Evolutionary conservation across 2,888 invertebrate genomes (phyloP).

Genomic region (Apotomis capreana): DNA sequence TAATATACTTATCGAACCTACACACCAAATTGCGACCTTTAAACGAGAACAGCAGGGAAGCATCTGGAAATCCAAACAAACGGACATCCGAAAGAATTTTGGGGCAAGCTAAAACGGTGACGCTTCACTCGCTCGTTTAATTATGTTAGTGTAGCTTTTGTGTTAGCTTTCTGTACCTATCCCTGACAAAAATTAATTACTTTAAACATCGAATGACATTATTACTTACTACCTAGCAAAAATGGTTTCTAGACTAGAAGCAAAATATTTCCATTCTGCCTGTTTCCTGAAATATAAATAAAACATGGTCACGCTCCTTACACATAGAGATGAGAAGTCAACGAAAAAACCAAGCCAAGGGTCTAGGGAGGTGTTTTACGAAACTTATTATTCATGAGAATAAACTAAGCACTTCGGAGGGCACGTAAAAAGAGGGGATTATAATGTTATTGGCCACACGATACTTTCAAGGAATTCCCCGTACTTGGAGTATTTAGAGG

Average conservation of each 20-base stretch:
- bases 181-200: neutral
- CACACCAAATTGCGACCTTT: too few relatives aligned
- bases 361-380: conserved; percentile 27
- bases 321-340: conserved; percentile 34
- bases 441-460: conserved; percentile 33
- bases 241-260: neutral
- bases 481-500: conserved; percentile 1
- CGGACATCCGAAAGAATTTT: too few relatives aligned
- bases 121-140: too few relatives aligned
- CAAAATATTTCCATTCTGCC: neutral
- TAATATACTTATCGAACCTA: too few relatives aligned
- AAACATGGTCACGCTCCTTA: conserved; percentile 32
- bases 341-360: conserved; percentile 32
- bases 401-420: conserved; percentile 38
- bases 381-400: conserved; percentile 41
- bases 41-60: too few relatives aligned
- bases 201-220: neutral
- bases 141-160: too few relatives aligned
- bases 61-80: too few relatives aligned
- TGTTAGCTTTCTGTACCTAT: neutral
- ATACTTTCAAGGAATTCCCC: conserved; percentile 20
- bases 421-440: conserved; percentile 36
- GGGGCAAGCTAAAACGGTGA: too few relatives aligned
- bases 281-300: conserved; percentile 25
- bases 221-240: neutral